A percentile compares a stretch with the other conserved stretches of the same genome.
These are phyloP conservation scores for Pocillopora damicornis DNA, from an alignment of 64 coral and sea anemone species.

Conservation along the genomic window DNA sequence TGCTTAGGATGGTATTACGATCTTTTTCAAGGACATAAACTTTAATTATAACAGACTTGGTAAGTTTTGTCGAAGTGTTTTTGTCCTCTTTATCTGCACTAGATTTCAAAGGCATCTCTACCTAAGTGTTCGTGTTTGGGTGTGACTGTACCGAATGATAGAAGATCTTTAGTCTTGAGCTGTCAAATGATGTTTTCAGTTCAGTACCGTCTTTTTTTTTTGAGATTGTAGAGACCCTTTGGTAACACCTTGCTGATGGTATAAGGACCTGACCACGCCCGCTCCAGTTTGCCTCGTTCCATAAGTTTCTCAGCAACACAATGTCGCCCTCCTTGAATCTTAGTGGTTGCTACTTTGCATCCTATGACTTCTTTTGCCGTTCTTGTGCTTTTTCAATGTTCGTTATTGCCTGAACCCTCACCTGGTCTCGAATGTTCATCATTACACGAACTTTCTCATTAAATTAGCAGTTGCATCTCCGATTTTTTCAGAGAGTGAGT, in stretches of 20 bases:
- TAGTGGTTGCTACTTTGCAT: constrained; percentile 30
- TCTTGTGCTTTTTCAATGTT: constrained; percentile 60
- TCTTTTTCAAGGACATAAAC: too few species aligned
- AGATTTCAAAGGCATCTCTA: constrained; percentile 8
- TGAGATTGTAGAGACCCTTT: constrained; percentile 52
- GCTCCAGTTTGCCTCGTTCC: constrained; percentile 45
- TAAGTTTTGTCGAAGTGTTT: background rate
- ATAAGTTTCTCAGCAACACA: constrained; percentile 29
- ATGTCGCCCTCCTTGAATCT: constrained; percentile 40
- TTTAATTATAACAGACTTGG: too few species aligned
- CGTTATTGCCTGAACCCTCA: constrained; percentile 43
- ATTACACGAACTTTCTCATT: constrained; percentile 49
- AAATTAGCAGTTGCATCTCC: constrained; percentile 1
- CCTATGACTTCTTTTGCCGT: constrained; percentile 46
- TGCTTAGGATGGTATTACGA: too few species aligned
- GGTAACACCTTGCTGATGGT: constrained; percentile 37
- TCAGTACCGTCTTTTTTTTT: constrained; percentile 36
- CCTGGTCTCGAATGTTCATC: constrained; percentile 37
- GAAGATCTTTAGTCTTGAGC: constrained; percentile 39
- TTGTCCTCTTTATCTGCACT: background rate
- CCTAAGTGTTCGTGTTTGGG: background rate
- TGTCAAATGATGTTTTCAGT: constrained; percentile 45
- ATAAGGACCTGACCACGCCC: constrained; percentile 49
- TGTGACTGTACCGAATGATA: background rate
- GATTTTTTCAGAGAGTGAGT: too few species aligned